These are phyloP conservation scores for Capreolus pygargus DNA, from an alignment of 2,113 vertebrate genomes.

Conservation along the genomic window DNA sequence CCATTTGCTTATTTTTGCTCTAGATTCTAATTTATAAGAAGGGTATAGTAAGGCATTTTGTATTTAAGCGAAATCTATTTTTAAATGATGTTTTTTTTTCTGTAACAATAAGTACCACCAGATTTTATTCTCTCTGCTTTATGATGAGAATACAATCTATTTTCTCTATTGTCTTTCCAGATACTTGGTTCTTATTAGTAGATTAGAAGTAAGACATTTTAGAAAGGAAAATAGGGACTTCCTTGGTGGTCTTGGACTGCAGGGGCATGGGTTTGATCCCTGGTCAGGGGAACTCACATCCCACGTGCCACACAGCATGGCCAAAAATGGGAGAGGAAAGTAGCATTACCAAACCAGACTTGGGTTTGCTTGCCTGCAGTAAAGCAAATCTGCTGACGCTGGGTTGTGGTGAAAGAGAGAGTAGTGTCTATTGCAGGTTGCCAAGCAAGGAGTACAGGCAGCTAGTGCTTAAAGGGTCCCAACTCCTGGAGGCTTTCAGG, in stretches of 20 bases:
- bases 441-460: background rate
- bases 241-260: background rate
- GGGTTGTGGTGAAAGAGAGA: background rate
- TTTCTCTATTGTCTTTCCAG: background rate
- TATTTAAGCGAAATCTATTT: background rate
- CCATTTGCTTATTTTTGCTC: background rate
- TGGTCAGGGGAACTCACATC: background rate
- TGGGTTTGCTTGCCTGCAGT: background rate
- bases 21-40: background rate
- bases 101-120: background rate
- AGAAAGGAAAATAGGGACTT: background rate
- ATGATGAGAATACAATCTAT: background rate
- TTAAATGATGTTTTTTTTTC: background rate
- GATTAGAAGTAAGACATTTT: background rate
- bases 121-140: slow-evolving; percentile 19
- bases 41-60: background rate
- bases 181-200: background rate
- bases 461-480: background rate
- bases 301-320: background rate
- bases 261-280: background rate
- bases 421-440: background rate
- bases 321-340: background rate
- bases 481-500: background rate
- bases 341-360: background rate
- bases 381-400: background rate